A percentile compares a stretch with the other conserved stretches of the same genome.
Conservation (phyloP, 2,797 vertebrate species). For the Sparidentex hasta region DNA sequence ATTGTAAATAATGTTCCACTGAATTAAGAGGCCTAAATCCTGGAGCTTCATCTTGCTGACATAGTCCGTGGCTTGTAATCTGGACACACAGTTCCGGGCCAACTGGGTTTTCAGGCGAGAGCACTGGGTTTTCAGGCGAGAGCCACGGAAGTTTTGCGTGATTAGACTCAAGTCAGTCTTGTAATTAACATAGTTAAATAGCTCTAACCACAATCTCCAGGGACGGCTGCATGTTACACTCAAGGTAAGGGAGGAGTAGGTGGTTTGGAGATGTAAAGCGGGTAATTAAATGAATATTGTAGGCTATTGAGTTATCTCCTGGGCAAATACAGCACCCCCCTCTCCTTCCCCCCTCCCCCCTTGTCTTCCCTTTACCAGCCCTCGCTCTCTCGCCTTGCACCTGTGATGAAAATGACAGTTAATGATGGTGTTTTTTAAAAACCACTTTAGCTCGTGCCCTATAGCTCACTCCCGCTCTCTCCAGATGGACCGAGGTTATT, state of each 20-base stretch:
- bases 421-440: slow-evolving; percentile 79
- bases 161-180: slow-evolving; percentile 77
- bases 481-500: slow-evolving; percentile 44
- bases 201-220: slow-evolving; percentile 65
- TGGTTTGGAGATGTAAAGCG: slow-evolving; percentile 48
- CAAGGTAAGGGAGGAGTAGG: slow-evolving; percentile 26
- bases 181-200: slow-evolving; percentile 84
- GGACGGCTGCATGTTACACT: slow-evolving; percentile 62
- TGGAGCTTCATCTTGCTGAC: slow-evolving; percentile 60
- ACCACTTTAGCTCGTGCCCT: slow-evolving; percentile 67
- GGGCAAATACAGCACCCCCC: slow-evolving; percentile 55
- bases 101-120: slow-evolving; percentile 44
- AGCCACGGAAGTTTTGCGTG: slow-evolving; percentile 75
- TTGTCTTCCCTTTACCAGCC: slow-evolving; percentile 29
- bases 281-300: slow-evolving; percentile 84
- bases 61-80: slow-evolving; percentile 58
- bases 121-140: slow-evolving; percentile 43
- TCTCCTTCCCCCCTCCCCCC: slow-evolving; percentile 20
- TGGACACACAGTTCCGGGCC: slow-evolving; percentile 48
- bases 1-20: slow-evolving; percentile 63
- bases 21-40: slow-evolving; percentile 73
- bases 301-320: slow-evolving; percentile 77
- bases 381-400: slow-evolving; percentile 48
- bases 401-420: slow-evolving; percentile 77
- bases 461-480: slow-evolving; percentile 64